These are phyloP conservation scores for Polyodon spathula DNA, from an alignment of 2,113 vertebrate species.

Conservation along the genomic window DNA sequence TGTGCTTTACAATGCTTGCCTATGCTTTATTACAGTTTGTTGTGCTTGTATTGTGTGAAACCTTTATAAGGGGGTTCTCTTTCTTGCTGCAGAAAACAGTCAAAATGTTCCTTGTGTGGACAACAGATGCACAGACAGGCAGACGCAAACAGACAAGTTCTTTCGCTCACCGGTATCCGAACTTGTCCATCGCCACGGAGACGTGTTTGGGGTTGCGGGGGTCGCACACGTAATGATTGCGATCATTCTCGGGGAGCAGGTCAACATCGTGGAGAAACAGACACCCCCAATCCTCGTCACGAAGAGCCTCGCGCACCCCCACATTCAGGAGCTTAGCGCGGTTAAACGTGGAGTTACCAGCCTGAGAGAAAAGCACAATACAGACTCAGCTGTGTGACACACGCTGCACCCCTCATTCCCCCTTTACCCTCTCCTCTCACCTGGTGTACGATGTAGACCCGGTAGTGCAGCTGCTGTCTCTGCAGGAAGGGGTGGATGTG, in stretches of 20 bases:
- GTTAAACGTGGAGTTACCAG: conserved; percentile 85
- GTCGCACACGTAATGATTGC: conserved; percentile 88
- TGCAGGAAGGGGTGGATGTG: conserved; percentile 91
- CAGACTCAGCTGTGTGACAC: conserved; percentile 34
- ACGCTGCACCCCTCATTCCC: not conserved
- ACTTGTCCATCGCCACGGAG: conserved; percentile 93
- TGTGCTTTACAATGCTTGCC: no score
- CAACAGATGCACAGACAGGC: no score
- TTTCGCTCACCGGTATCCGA: conserved; percentile 92
- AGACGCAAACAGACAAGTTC: not conserved
- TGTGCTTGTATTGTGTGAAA: no score
- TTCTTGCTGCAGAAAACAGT: no score
- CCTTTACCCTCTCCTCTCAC: no score
- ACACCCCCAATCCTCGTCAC: conserved; percentile 89
- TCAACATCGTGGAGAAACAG: conserved; percentile 90
- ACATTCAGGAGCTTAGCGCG: conserved; percentile 90
- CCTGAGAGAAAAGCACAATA: conserved; percentile 28
- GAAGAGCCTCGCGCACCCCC: conserved; percentile 82
- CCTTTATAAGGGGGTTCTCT: no score
- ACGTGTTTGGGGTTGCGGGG: conserved; percentile 78
- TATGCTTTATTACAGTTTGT: no score
- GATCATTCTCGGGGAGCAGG: conserved; percentile 87
- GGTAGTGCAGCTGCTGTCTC: conserved; percentile 88
- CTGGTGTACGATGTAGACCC: conserved; percentile 93
- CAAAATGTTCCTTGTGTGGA: no score